These are phyloP conservation scores for Polyodon spathula DNA, from an alignment of 2,113 vertebrate species.

Conservation along the genomic window DNA sequence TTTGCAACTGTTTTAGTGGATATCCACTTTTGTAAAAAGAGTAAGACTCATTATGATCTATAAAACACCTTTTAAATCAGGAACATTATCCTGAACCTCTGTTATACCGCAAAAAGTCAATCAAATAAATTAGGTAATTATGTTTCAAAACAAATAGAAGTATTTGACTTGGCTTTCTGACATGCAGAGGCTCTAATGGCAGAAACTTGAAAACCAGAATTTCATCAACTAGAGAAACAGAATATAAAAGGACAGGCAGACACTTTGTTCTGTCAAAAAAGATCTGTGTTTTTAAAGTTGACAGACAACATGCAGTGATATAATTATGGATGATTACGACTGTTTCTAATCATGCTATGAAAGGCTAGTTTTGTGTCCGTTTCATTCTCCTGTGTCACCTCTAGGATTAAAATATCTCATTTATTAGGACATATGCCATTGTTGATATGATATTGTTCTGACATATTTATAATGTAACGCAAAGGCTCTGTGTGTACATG, in stretches of 20 bases:
- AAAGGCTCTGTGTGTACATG: too few relatives aligned
- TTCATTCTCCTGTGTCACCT: too few relatives aligned
- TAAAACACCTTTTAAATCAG: slow-evolving; percentile 3
- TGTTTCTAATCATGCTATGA: too few relatives aligned
- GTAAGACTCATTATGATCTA: slow-evolving; percentile 1
- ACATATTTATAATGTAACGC: too few relatives aligned
- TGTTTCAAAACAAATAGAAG: background rate
- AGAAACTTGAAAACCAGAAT: background rate
- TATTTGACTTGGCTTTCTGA: slow-evolving; percentile 3
- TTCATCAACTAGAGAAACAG: background rate
- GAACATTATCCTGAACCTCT: background rate
- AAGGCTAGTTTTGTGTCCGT: too few relatives aligned
- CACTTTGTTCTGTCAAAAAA: background rate
- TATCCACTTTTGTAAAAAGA: background rate
- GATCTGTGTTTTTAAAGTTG: background rate
- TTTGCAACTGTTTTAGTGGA: background rate
- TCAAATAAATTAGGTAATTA: background rate
- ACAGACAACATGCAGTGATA: background rate
- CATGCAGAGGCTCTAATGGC: background rate
- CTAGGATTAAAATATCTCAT: too few relatives aligned
- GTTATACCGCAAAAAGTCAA: background rate
- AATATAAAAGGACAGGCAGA: background rate
- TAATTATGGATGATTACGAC: too few relatives aligned
- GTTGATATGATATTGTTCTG: too few relatives aligned
- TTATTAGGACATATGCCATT: too few relatives aligned